Evolutionary conservation across 1,140 invertebrate genomes (phyloP).

Genomic region (Drosophila asahinai): DNA sequence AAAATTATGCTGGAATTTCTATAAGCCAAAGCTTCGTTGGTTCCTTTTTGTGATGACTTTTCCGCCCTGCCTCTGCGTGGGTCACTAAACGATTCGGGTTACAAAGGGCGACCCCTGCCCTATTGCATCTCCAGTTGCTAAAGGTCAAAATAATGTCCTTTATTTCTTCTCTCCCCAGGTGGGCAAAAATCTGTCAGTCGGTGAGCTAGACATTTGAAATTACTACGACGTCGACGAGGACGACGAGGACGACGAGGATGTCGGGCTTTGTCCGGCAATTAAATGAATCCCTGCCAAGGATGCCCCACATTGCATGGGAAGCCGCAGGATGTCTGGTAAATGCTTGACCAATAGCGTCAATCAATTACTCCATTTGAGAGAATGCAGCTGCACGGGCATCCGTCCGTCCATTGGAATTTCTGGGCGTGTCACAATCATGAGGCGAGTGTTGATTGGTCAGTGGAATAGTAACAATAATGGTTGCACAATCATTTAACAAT

Average conservation of each 20-base stretch:
- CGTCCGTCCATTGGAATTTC: neutral
- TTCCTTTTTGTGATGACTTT: constrained; percentile 10
- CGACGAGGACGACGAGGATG: neutral
- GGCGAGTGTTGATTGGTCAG: constrained; percentile 17
- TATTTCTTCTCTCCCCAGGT: constrained; percentile 7
- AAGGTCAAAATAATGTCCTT: constrained; percentile 35
- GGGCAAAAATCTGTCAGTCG: constrained; percentile 22
- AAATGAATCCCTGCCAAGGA: constrained; percentile 40
- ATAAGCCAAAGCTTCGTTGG: constrained; percentile 3
- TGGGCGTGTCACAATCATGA: constrained; percentile 6
- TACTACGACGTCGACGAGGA: constrained; percentile 6
- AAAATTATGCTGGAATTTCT: constrained; percentile 19
- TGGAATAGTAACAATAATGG: constrained; percentile 1
- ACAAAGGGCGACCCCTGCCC: constrained; percentile 19
- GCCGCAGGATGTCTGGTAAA: constrained; percentile 29
- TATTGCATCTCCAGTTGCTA: constrained; percentile 28
- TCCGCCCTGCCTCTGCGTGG: constrained; percentile 8
- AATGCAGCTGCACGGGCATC: constrained; percentile 30
- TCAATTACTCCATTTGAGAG: constrained; percentile 40
- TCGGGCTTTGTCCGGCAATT: constrained; percentile 24
- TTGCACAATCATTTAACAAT: neutral
- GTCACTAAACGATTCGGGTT: constrained; percentile 27
- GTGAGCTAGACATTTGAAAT: constrained; percentile 17
- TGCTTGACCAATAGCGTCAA: constrained; percentile 46
- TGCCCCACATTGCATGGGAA: constrained; percentile 2